Evolutionary conservation across 2,113 vertebrate genomes (phyloP).

Genomic region (Pelecanus crispus): DNA sequence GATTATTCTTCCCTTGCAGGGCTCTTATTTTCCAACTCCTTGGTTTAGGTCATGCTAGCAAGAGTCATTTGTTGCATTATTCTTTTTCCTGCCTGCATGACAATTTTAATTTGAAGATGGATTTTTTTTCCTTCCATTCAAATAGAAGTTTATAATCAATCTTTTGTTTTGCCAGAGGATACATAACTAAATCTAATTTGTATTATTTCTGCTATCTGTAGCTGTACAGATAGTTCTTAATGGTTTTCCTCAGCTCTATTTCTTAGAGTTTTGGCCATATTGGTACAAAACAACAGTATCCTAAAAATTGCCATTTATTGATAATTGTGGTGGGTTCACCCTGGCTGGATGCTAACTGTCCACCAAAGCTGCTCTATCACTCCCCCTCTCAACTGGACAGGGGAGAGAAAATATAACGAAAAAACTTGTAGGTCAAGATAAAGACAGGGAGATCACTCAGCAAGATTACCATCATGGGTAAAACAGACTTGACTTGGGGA

Average conservation of each 20-base stretch:
- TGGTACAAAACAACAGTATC: not conserved
- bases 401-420: too few species aligned
- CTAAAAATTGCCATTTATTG: not conserved
- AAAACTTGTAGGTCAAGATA: too few species aligned
- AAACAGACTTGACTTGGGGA: too few species aligned
- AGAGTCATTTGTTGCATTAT: not conserved
- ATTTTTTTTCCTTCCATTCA: constrained; percentile 51
- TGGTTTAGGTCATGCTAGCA: not conserved
- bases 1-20: not conserved
- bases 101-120: constrained; percentile 46
- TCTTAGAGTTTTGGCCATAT: not conserved
- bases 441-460: too few species aligned
- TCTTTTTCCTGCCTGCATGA: not conserved
- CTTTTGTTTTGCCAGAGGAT: constrained; percentile 15
- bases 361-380: too few species aligned
- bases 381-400: too few species aligned
- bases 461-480: too few species aligned
- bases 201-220: not conserved
- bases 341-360: too few species aligned
- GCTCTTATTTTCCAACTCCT: not conserved
- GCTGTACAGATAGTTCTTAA: not conserved
- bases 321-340: too few species aligned
- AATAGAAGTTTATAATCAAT: constrained; percentile 35
- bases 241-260: not conserved
- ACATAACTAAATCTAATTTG: constrained; percentile 20